Base-by-base conservation (phyloP, 2,888 invertebrate genomes). In the Folsomia manolachei region DNA sequence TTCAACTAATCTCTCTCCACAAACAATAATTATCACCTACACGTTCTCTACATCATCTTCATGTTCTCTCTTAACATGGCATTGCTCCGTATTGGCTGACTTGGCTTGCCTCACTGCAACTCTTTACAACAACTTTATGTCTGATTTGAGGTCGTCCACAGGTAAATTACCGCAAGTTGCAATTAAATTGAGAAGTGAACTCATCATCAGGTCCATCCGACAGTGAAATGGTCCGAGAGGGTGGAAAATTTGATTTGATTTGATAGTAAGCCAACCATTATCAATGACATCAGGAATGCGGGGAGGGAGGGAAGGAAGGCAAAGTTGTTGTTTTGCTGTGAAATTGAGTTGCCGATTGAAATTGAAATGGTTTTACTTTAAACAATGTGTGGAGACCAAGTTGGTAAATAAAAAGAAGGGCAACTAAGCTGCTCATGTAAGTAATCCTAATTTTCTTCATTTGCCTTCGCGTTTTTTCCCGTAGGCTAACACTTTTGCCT, bases 351-450 rank as follows among this genome's bases (percentile, higher is more conserved):
- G 23, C 56, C 53, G 67, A 67, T 67, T 67, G 56, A 39, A 66
- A 66, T 66, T 66, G 66, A 67, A 67, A 67, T 67, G 56, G 67
- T 67, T 67, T 25, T 51, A n/a, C n/a, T n/a, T n/a, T n/a, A n/a
- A n/a, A n/a, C n/a, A n/a, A n/a, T n/a, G n/a, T n/a, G n/a, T n/a
- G n/a, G n/a, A n/a, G n/a, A n/a, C n/a, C n/a, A n/a, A n/a, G n/a
- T n/a, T n/a, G n/a, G n/a, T n/a, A n/a, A n/a, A n/a, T n/a, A n/a
- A n/a, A n/a, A n/a, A n/a, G 67, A 21, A 67, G 4, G 67, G 67
- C 56, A 26, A 67, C 26, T n/a, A 62, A 18, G 25, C 26, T n/a
- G 26, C 19, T 27, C 24, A 23, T 66, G 19, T 66, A 66, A 66
- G 39, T 39, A 39, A 39, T 39, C 39, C n/a, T n/a, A n/a, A n/a